phyloP scores from a whole-genome alignment of 2,888 invertebrate species.

The Tipula confusa region DNA sequence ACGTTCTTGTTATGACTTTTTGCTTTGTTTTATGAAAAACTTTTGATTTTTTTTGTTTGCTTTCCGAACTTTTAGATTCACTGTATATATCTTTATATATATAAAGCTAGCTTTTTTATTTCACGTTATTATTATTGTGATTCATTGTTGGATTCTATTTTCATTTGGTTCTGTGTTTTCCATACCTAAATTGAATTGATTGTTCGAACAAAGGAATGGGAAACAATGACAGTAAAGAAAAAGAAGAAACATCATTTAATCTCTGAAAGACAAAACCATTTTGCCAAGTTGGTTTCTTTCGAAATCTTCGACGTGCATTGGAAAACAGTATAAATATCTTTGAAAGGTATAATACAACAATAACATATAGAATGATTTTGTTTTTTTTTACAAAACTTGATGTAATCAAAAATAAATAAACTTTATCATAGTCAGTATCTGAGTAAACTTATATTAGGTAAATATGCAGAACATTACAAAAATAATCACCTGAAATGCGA shows the following conservation, averaged over 20 bases:
- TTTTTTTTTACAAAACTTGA: too few relatives aligned
- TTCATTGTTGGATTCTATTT: neutral
- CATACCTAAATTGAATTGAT: slow-evolving; percentile 12
- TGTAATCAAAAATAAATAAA: too few relatives aligned
- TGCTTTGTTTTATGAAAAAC: neutral
- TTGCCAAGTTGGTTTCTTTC: neutral
- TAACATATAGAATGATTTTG: too few relatives aligned
- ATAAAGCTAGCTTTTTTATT: neutral
- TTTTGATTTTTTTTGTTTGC: neutral
- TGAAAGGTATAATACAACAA: neutral
- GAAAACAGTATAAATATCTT: neutral
- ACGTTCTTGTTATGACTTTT: neutral
- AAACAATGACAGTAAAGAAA: neutral
- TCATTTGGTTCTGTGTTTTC: neutral
- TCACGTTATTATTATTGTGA: neutral
- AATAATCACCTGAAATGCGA: too few relatives aligned
- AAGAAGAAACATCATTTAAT: neutral
- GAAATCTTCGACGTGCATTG: neutral
- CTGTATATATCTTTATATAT: neutral
- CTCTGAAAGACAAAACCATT: slow-evolving; percentile 12
- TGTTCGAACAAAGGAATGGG: neutral
- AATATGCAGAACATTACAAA: too few relatives aligned
- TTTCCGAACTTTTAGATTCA: neutral
- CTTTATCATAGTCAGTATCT: too few relatives aligned
- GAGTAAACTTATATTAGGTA: too few relatives aligned